phyloP scores from a whole-genome alignment of 2,797 vertebrate genomes.

The Eulemur rubriventer region DNA sequence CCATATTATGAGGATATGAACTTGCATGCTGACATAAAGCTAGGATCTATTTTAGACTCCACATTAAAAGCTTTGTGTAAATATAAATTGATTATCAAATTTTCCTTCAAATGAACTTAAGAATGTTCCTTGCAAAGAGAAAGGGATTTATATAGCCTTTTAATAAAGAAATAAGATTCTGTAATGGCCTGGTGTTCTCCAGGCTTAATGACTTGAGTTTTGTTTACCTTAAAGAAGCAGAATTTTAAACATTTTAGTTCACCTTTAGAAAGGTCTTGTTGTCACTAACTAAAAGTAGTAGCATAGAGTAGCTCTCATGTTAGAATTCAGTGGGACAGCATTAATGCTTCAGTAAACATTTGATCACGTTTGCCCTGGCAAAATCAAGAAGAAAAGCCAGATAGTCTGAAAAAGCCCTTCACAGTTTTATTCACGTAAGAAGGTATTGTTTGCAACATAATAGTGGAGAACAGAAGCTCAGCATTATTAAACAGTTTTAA shows the following conservation, averaged over 20 bases:
- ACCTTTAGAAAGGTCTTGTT: neutral
- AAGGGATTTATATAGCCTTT: constrained; percentile 39
- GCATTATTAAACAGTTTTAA: neutral
- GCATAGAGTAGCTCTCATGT: neutral
- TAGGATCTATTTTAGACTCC: neutral
- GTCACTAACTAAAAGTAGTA: neutral
- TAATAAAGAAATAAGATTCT: constrained; percentile 23
- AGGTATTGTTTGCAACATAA: neutral
- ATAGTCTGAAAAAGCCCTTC: neutral
- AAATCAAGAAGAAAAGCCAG: constrained; percentile 31
- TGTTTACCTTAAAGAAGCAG: constrained; percentile 41
- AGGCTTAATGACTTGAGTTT: neutral
- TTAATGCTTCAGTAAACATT: constrained; percentile 9
- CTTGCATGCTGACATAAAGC: neutral
- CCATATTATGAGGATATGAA: neutral
- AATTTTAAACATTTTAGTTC: constrained; percentile 6
- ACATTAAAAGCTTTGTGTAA: neutral
- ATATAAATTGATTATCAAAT: neutral
- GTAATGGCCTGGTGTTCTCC: neutral
- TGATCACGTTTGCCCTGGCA: neutral
- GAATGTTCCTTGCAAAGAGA: neutral
- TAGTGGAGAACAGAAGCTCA: neutral
- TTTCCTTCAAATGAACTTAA: constrained; percentile 28
- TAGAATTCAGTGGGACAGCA: neutral
- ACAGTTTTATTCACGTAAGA: neutral